phyloP scores from a whole-genome alignment of 2,797 vertebrate genomes.

The Decapterus maruadsi region DNA sequence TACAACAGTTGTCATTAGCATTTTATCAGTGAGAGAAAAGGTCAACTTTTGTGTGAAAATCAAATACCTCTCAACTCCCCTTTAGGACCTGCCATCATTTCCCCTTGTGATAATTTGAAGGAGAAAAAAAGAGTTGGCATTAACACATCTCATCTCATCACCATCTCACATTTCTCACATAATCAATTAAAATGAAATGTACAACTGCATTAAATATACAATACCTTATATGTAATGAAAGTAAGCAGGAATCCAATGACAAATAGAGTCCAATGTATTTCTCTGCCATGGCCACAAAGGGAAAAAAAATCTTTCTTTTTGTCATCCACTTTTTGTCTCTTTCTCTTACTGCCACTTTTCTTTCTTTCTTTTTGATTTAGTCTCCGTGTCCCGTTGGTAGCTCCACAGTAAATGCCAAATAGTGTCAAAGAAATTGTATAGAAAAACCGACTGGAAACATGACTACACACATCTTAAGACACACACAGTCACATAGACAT shows the following conservation, averaged over 20 bases:
- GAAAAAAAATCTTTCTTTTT: conserved; percentile 7
- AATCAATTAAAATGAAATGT: conserved; percentile 29
- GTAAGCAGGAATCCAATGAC: conserved; percentile 44
- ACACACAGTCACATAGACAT: conserved; percentile 19
- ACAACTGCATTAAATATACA: conserved; percentile 4
- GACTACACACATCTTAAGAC: conserved; percentile 7
- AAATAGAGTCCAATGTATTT: conserved; percentile 22
- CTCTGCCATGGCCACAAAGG: neutral
- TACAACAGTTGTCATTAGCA: conserved; percentile 73
- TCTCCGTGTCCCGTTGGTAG: conserved; percentile 31
- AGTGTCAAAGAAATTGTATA: conserved; percentile 55
- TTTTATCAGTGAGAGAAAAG: conserved; percentile 74
- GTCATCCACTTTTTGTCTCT: conserved; percentile 5
- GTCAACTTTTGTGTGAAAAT: conserved; percentile 74
- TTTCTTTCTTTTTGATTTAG: conserved; percentile 28
- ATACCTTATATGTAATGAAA: conserved; percentile 28
- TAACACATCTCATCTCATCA: too few species aligned
- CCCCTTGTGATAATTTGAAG: conserved; percentile 47
- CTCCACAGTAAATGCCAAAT: conserved; percentile 33
- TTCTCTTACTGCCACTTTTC: conserved; percentile 40
- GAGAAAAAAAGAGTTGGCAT: too few species aligned
- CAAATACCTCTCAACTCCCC: conserved; percentile 63
- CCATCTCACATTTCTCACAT: too few species aligned
- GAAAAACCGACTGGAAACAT: conserved; percentile 39
- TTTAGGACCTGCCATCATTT: conserved; percentile 33